phyloP scores from a whole-genome alignment of 2,888 invertebrate species.

The Tipula lateralis region DNA sequence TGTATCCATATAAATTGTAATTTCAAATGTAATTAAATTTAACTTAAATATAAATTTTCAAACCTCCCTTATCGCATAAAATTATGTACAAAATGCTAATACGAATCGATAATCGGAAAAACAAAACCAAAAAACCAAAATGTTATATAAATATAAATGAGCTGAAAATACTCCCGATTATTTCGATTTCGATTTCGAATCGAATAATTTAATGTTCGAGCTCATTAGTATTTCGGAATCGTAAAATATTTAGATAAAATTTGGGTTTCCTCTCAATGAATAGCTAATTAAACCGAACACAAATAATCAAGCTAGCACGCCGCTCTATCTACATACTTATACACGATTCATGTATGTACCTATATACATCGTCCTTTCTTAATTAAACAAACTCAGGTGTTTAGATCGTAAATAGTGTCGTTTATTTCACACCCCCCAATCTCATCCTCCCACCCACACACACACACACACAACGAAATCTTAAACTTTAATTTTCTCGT shows the following conservation, averaged over 20 bases:
- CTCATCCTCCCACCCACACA: background rate
- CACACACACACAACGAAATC: background rate
- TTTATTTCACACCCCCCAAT: background rate
- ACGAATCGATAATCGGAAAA: background rate
- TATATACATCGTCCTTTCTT: background rate
- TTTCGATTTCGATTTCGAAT: background rate
- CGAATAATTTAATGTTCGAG: background rate
- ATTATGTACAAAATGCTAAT: background rate
- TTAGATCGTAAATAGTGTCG: background rate
- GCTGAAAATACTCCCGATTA: background rate
- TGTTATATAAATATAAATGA: background rate
- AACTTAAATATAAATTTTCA: background rate
- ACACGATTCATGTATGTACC: too few relatives aligned
- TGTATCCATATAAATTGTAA: background rate
- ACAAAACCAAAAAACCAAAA: background rate
- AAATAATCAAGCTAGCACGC: background rate
- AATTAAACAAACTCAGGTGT: background rate
- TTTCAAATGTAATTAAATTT: background rate
- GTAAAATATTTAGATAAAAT: background rate
- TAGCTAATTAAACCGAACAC: background rate
- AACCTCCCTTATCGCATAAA: background rate
- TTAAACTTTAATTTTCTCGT: background rate
- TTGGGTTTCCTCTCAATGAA: background rate
- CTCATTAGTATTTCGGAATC: background rate
- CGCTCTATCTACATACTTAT: background rate